phyloP scores from a whole-genome alignment of 2,888 invertebrate species.

The Matsumyia berberina region DNA sequence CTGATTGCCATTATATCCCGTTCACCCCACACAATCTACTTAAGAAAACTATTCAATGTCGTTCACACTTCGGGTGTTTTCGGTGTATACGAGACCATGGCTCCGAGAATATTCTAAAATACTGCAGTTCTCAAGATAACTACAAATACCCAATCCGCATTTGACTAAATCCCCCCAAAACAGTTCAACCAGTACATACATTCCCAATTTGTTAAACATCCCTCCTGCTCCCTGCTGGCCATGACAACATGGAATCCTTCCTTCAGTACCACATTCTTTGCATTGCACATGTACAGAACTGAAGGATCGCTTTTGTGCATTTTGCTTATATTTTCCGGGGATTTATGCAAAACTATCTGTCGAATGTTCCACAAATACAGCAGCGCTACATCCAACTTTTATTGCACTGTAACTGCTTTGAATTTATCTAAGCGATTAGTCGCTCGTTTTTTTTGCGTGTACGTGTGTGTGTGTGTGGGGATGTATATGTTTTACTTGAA shows the following conservation, averaged over 20 bases:
- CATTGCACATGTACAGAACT: constrained; percentile 25
- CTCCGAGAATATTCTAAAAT: not conserved
- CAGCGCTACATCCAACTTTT: constrained; percentile 43
- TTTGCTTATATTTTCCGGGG: not conserved
- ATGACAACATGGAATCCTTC: constrained; percentile 14
- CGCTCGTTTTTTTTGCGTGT: constrained; percentile 17
- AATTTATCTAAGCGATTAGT: constrained; percentile 64
- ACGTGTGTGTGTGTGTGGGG: too few species aligned
- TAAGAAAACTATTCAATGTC: too few species aligned
- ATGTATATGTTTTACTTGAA: constrained; percentile 7
- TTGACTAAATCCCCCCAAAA: constrained; percentile 13
- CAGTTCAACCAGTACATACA: constrained; percentile 11
- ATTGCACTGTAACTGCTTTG: constrained; percentile 37
- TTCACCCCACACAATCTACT: too few species aligned
- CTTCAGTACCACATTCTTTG: constrained; percentile 9
- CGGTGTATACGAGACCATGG: too few species aligned
- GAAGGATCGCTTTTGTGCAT: constrained; percentile 22
- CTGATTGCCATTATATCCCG: too few species aligned
- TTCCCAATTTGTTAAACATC: not conserved
- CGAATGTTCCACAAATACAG: constrained; percentile 68
- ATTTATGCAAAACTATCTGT: constrained; percentile 70
- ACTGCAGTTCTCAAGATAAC: constrained; percentile 42
- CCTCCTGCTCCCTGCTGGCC: constrained; percentile 1
- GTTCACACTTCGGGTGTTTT: too few species aligned
- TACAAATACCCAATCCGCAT: constrained; percentile 28